Evolutionary conservation across 2,797 vertebrate genomes (phyloP).

Genomic region (Toxotes lorentzi): DNA sequence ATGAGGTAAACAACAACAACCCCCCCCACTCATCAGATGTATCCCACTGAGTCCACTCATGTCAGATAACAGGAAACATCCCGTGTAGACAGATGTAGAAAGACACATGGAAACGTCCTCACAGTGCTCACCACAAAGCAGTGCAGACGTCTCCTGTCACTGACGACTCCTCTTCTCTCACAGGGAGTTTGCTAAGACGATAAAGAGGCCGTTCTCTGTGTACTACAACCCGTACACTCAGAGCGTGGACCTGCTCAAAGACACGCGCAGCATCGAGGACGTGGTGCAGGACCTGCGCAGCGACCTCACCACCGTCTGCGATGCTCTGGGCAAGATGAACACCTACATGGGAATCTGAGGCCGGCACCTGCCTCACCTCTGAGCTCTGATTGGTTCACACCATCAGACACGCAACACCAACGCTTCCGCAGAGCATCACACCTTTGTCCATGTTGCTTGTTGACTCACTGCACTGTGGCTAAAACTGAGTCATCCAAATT

Average conservation of each 20-base stretch:
- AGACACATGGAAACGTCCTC: too few species aligned
- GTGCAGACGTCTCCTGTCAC: too few species aligned
- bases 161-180: neutral
- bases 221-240: conserved; percentile 98
- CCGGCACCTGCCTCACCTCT: neutral
- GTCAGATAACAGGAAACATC: too few species aligned
- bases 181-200: conserved; percentile 97
- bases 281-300: conserved; percentile 96
- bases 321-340: conserved; percentile 98
- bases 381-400: neutral
- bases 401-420: neutral
- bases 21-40: too few species aligned
- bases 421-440: neutral
- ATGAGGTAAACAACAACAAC: conserved; percentile 89
- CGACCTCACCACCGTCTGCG: conserved; percentile 95
- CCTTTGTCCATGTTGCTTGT: neutral
- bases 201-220: conserved; percentile 95
- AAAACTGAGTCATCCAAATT: too few species aligned
- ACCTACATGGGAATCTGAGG: conserved; percentile 94
- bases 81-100: too few species aligned
- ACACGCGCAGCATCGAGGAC: conserved; percentile 94
- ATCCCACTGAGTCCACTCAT: too few species aligned
- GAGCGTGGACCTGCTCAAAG: conserved; percentile 95
- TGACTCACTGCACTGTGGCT: neutral
- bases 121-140: too few species aligned